These are phyloP conservation scores for Geophilus truncorum DNA, from an alignment of 2,888 invertebrate species.

Conservation along the genomic window DNA sequence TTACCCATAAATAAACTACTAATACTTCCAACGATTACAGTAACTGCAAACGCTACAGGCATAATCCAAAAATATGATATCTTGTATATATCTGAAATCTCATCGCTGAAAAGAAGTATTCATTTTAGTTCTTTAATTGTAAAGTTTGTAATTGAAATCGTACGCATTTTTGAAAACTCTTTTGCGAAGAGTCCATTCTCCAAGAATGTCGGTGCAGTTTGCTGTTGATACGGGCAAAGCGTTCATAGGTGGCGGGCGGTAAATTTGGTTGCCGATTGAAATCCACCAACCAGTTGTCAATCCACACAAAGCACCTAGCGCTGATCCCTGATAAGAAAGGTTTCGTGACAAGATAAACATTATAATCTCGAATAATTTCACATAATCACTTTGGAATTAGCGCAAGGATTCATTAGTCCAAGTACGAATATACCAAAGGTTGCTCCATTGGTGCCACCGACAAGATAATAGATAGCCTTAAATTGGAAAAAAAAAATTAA, in stretches of 20 bases:
- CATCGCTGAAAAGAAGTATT: background rate
- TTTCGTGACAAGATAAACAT: background rate
- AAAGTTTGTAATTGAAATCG: background rate
- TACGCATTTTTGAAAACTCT: background rate
- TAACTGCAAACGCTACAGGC: background rate
- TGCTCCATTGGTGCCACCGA: slow-evolving; percentile 25
- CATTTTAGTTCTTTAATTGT: background rate
- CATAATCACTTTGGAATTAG: background rate
- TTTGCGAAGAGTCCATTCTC: background rate
- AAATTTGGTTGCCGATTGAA: slow-evolving; percentile 22
- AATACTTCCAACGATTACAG: background rate
- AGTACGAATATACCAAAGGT: background rate
- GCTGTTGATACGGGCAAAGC: background rate
- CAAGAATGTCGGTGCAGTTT: background rate
- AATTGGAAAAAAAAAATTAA: background rate
- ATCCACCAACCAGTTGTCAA: background rate
- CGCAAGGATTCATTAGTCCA: slow-evolving; percentile 18
- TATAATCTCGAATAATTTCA: background rate
- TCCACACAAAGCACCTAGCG: background rate
- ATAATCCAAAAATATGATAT: slow-evolving; percentile 4
- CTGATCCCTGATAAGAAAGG: background rate
- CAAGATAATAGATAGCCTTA: slow-evolving; percentile 10
- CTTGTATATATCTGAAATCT: background rate
- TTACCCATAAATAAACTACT: slow-evolving; percentile 18
- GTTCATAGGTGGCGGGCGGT: background rate